phyloP scores from a whole-genome alignment of 2,113 vertebrate species.

The Callospermophilus lateralis region DNA sequence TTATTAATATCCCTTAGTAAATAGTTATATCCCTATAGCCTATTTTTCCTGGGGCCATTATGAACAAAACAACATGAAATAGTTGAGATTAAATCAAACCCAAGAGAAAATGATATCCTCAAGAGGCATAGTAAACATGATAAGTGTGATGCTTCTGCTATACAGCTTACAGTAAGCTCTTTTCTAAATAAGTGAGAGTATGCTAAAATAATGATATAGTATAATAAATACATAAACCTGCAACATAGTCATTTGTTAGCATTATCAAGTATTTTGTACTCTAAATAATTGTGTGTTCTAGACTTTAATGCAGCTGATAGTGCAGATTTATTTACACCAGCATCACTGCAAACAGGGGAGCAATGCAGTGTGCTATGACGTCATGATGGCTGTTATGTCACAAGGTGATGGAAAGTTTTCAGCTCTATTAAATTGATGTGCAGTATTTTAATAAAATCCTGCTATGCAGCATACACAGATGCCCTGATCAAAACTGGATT shows the following conservation, averaged over 20 bases:
- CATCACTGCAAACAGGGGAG: not conserved
- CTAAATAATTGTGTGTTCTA: not conserved
- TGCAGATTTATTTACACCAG: not conserved
- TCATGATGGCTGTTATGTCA: not conserved
- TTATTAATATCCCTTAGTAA: not conserved
- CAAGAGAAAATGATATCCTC: not conserved
- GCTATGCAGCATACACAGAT: not conserved
- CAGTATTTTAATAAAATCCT: slow-evolving; percentile 9
- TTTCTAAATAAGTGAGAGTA: not conserved
- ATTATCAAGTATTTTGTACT: not conserved
- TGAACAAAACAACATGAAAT: not conserved
- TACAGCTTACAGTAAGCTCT: not conserved
- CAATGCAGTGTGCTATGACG: not conserved
- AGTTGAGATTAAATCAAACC: not conserved
- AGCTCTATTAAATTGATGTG: not conserved
- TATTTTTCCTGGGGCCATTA: not conserved
- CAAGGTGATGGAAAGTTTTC: not conserved
- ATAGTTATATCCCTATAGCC: too few relatives aligned
- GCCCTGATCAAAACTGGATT: not conserved
- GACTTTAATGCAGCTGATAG: not conserved
- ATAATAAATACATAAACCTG: not conserved
- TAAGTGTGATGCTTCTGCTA: not conserved
- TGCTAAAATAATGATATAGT: not conserved
- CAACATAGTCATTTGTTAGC: not conserved
- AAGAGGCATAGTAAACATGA: not conserved